Percentiles rank a stretch among this genome's conserved stretches.
Conservation (phyloP, 1,140 invertebrate species). For the Zaprionus camerounensis region DNA sequence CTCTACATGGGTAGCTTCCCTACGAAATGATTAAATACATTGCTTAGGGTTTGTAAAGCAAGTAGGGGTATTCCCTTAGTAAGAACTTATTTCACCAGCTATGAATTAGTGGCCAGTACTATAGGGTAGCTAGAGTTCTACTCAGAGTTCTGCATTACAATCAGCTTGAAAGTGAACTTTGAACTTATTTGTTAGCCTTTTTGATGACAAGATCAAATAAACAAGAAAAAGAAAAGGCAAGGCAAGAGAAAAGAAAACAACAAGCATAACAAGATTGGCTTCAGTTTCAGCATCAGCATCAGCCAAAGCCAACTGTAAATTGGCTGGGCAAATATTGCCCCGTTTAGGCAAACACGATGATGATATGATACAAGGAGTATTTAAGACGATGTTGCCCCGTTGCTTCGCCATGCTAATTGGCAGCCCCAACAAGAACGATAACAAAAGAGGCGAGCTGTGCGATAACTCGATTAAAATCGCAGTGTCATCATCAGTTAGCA, state of each 20-base stretch:
- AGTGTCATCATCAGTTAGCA: constrained; percentile 14
- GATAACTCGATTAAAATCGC: constrained; percentile 7
- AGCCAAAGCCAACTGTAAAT: constrained; percentile 49
- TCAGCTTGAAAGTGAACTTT: background rate
- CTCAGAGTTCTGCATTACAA: background rate
- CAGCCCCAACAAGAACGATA: constrained; percentile 20
- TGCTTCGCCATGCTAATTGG: constrained; percentile 53
- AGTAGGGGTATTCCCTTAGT: too few relatives aligned
- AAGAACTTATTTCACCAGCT: too few relatives aligned
- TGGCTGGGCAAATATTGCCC: constrained; percentile 51
- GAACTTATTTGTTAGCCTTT: background rate
- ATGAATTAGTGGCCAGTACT: too few relatives aligned
- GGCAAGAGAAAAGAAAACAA: background rate
- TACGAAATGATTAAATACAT: too few relatives aligned
- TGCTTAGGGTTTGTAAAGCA: too few relatives aligned
- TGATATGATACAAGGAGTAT: constrained; percentile 29
- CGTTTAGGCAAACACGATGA: constrained; percentile 23
- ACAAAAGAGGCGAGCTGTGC: constrained; percentile 1
- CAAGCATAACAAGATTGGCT: background rate
- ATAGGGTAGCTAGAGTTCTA: too few relatives aligned
- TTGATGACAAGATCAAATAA: background rate
- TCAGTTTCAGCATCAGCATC: background rate
- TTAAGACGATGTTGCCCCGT: background rate
- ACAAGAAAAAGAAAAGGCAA: constrained; percentile 1
- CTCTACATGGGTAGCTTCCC: too few relatives aligned